phyloP scores from a whole-genome alignment of 2,113 vertebrate genomes.

The Cavia porcellus region DNA sequence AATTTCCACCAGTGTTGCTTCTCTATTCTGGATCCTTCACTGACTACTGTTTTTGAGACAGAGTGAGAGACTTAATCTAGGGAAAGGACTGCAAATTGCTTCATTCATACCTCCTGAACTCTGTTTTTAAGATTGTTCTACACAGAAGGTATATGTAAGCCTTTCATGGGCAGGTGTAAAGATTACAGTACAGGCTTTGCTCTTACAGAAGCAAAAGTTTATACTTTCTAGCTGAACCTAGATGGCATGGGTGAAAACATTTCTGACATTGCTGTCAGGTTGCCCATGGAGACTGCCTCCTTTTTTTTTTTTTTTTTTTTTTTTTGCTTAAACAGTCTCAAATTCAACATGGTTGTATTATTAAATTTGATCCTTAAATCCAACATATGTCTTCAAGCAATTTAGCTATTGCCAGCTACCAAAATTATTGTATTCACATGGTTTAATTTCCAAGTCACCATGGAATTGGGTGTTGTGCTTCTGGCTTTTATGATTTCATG shows the following conservation, averaged over 20 bases:
- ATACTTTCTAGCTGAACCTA: neutral
- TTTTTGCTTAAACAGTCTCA: neutral
- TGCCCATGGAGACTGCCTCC: neutral
- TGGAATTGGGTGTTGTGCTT: neutral
- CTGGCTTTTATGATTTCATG: neutral
- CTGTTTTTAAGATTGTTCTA: neutral
- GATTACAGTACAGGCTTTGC: neutral
- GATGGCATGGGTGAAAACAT: neutral
- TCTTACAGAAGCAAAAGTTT: neutral
- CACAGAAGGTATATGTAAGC: neutral
- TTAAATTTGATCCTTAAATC: neutral
- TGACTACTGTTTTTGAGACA: neutral
- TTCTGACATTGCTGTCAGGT: neutral
- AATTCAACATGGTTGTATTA: neutral
- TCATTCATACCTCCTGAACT: neutral
- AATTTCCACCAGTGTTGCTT: neutral
- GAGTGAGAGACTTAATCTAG: neutral
- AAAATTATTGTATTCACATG: neutral
- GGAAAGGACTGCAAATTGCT: neutral
- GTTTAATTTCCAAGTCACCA: neutral
- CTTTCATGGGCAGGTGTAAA: neutral
- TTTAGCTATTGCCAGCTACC: neutral
- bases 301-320: no score
- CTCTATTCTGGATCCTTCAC: neutral
- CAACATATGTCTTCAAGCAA: neutral